phyloP scores from a whole-genome alignment of 1,140 invertebrate genomes.

The Mesaphorura yosii region DNA sequence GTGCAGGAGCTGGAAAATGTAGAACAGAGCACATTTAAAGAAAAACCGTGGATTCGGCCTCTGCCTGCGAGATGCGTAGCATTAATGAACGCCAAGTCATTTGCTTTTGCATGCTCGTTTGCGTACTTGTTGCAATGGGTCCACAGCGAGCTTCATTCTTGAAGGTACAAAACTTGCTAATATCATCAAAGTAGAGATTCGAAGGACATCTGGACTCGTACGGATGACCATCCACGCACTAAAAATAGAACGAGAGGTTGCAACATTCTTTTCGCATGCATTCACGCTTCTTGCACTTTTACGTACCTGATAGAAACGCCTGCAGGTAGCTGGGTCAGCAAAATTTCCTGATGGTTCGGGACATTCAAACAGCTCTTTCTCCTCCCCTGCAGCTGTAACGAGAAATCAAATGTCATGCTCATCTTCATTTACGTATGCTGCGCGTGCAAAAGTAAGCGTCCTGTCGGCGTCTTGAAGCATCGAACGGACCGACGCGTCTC shows the following conservation, averaged over 20 bases:
- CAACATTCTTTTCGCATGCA: neutral
- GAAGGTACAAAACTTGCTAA: conserved; percentile 80
- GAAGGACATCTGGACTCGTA: conserved; percentile 79
- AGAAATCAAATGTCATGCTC: neutral
- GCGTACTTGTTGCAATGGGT: conserved; percentile 68
- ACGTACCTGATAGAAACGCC: conserved; percentile 71
- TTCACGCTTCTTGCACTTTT: neutral
- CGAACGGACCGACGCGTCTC: too few relatives aligned
- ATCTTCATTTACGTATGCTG: too few relatives aligned
- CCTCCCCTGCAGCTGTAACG: conserved; percentile 1
- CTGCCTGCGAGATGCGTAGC: too few relatives aligned
- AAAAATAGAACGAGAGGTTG: conserved; percentile 3
- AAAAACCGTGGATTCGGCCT: neutral
- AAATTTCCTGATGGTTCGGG: conserved; percentile 67
- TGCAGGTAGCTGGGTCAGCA: conserved; percentile 75
- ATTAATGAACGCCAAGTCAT: neutral
- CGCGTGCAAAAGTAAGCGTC: too few relatives aligned
- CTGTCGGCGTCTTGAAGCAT: too few relatives aligned
- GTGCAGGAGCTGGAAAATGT: conserved; percentile 54
- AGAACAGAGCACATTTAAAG: neutral
- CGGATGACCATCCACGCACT: conserved; percentile 78
- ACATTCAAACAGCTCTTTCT: conserved; percentile 56
- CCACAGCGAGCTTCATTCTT: conserved; percentile 83
- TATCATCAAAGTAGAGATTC: conserved; percentile 76
- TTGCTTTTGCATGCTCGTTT: neutral